These are phyloP conservation scores for Leptinotarsa haldemani DNA, from an alignment of 2,888 invertebrate species.

Conservation along the genomic window DNA sequence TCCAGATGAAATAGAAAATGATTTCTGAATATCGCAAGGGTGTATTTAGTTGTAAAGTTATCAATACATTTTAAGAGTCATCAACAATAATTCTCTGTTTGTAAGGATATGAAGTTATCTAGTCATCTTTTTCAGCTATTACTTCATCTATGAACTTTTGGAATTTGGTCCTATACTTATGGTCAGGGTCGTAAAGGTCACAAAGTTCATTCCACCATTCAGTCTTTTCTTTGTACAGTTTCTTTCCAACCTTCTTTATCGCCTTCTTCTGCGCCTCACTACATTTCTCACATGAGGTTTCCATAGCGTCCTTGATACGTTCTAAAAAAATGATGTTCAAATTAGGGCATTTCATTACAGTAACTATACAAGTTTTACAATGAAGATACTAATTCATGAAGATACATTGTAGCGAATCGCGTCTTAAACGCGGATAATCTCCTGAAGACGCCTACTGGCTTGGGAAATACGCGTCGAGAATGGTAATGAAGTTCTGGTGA, in stretches of 20 bases:
- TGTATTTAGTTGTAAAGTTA: no score
- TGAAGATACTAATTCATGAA: no score
- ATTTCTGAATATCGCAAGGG: no score
- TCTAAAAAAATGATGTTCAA: constrained; percentile 63
- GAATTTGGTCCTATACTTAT: constrained; percentile 73
- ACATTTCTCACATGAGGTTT: constrained; percentile 74
- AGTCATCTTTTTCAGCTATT: background rate
- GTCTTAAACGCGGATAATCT: no score
- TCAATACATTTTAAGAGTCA: no score
- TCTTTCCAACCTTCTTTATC: constrained; percentile 73
- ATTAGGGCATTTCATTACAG: background rate
- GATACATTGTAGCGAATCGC: no score
- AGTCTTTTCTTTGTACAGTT: constrained; percentile 73
- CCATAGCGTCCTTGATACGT: constrained; percentile 76
- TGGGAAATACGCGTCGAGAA: no score
- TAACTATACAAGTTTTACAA: no score
- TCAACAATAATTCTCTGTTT: no score
- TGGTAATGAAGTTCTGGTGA: no score
- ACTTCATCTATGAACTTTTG: constrained; percentile 57
- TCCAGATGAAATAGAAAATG: no score
- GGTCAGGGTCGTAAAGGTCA: constrained; percentile 75
- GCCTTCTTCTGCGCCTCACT: constrained; percentile 73
- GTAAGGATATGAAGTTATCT: background rate
- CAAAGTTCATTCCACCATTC: constrained; percentile 73
- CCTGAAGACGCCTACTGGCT: no score